These are phyloP conservation scores for Chalcis sispes DNA, from an alignment of 2,888 invertebrate genomes.

Conservation along the genomic window DNA sequence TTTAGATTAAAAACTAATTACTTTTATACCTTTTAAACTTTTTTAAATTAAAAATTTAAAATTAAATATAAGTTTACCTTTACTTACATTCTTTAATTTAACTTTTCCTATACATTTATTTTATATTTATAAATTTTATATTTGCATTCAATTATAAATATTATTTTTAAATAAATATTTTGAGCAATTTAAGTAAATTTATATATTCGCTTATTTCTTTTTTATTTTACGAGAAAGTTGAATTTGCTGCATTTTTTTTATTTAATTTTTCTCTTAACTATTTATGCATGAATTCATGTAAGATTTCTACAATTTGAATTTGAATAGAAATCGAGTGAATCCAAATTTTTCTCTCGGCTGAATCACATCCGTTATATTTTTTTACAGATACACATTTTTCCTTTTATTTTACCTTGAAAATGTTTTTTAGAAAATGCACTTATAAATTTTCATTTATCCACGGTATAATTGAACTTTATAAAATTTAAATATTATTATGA, in stretches of 20 bases:
- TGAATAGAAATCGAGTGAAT: conserved; percentile 30
- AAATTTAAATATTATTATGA: neutral
- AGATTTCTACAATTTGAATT: conserved; percentile 19
- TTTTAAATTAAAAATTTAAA: no score
- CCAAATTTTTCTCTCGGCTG: conserved; percentile 24
- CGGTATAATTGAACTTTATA: neutral
- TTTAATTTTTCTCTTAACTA: conserved; percentile 15
- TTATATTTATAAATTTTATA: no score
- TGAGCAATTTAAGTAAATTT: no score
- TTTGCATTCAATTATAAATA: no score
- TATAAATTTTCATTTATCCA: neutral
- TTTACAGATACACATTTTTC: neutral
- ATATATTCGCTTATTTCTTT: no score
- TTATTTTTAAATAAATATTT: no score
- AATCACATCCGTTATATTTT: conserved; percentile 5
- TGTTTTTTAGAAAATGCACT: neutral
- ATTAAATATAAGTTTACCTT: no score
- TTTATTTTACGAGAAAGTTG: no score
- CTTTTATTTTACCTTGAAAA: conserved; percentile 2
- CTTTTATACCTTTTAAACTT: no score
- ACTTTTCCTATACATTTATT: no score
- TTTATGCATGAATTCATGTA: neutral
- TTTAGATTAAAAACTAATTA: no score
- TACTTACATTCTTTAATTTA: no score
- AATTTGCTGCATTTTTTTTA: conserved; percentile 19